A percentile compares a stretch with the other conserved stretches of the same genome.
phyloP scores from a whole-genome alignment of 2,888 invertebrate species.

The Melanostoma scalare region DNA sequence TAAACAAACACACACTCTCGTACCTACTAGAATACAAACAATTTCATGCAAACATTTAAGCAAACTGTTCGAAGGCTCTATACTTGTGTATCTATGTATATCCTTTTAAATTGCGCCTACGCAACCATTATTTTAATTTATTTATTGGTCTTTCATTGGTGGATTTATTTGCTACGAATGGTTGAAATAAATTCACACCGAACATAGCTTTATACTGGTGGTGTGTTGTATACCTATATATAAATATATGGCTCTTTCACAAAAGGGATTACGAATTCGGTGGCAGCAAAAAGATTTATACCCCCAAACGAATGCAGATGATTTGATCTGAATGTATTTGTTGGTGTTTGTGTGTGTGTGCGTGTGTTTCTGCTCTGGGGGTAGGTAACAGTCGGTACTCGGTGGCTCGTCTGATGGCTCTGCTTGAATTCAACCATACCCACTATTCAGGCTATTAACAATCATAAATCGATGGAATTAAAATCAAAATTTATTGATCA shows the following conservation, averaged over 20 bases:
- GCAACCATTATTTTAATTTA: constrained; percentile 81
- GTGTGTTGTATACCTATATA: neutral
- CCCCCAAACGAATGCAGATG: constrained; percentile 69
- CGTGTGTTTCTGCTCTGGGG: neutral
- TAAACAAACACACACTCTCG: neutral
- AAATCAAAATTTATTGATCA: constrained; percentile 73
- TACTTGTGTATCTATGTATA: constrained; percentile 43
- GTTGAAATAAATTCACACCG: constrained; percentile 69
- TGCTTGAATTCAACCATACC: neutral
- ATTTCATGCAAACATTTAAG: constrained; percentile 35
- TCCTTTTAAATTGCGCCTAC: constrained; percentile 72
- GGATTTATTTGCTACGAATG: constrained; percentile 80
- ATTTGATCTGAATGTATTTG: constrained; percentile 60
- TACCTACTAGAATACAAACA: neutral
- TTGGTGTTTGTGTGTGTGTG: neutral
- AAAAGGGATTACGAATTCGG: constrained; percentile 70
- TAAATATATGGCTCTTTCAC: constrained; percentile 28
- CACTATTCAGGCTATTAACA: constrained; percentile 64
- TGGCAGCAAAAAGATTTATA: constrained; percentile 70
- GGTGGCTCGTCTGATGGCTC: constrained; percentile 2
- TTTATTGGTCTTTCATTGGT: constrained; percentile 81
- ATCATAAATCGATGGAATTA: constrained; percentile 73
- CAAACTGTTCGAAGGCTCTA: neutral
- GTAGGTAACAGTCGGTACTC: neutral
- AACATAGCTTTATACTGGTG: constrained; percentile 27